phyloP scores from a whole-genome alignment of 2,113 vertebrate species.

The Ornithorhynchus anatinus region DNA sequence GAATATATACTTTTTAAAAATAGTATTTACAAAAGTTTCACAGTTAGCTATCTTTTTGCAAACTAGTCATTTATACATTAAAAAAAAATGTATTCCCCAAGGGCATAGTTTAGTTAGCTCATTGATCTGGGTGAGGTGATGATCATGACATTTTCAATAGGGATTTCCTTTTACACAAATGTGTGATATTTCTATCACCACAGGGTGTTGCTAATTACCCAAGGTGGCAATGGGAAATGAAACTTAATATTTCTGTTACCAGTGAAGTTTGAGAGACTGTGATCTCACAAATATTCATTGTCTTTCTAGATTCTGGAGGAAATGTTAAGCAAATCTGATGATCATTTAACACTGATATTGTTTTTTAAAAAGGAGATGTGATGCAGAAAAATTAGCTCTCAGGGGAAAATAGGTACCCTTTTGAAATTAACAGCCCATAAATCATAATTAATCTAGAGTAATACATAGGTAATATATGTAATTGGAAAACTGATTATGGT shows the following conservation, averaged over 20 bases:
- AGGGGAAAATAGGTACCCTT: slow-evolving; percentile 63
- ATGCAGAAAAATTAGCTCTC: slow-evolving; percentile 64
- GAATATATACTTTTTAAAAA: slow-evolving; percentile 10
- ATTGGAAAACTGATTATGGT: slow-evolving; percentile 67
- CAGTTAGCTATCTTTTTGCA: slow-evolving; percentile 6
- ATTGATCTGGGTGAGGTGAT: slow-evolving; percentile 2
- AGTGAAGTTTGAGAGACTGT: slow-evolving; percentile 26
- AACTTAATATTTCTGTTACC: slow-evolving; percentile 36
- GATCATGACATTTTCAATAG: slow-evolving; percentile 23
- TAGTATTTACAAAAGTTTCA: not conserved
- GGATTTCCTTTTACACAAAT: slow-evolving; percentile 49
- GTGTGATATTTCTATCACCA: slow-evolving; percentile 34
- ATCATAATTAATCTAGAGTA: slow-evolving; percentile 74
- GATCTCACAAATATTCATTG: slow-evolving; percentile 48
- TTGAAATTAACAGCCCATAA: slow-evolving; percentile 69
- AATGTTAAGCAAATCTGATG: slow-evolving; percentile 60
- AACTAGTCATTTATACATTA: slow-evolving; percentile 15
- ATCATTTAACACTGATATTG: slow-evolving; percentile 48
- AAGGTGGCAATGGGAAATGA: slow-evolving; percentile 34
- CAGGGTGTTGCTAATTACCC: slow-evolving; percentile 35
- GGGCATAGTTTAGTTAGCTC: not conserved
- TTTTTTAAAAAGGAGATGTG: slow-evolving; percentile 60
- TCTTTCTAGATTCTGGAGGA: slow-evolving; percentile 41
- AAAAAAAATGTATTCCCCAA: not conserved
- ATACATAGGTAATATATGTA: slow-evolving; percentile 66